A percentile compares a stretch with the other conserved stretches of the same genome.
phyloP scores from a whole-genome alignment of 2,888 invertebrate genomes.

The Cactoblastis cactorum region DNA sequence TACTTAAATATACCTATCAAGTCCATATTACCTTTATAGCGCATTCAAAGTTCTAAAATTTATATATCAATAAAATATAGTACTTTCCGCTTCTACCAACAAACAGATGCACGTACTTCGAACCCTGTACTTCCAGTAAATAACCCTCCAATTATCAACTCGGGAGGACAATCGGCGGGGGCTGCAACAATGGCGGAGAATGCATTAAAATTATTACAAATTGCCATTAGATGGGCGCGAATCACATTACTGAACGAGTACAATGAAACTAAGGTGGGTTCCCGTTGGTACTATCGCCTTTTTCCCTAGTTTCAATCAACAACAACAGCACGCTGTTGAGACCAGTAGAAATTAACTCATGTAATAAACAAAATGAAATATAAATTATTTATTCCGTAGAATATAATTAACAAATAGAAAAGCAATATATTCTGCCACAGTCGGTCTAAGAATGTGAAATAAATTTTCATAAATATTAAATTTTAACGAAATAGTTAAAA shows the following conservation, averaged over 20 bases:
- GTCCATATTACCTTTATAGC: too few species aligned
- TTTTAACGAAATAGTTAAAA: too few species aligned
- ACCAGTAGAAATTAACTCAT: too few species aligned
- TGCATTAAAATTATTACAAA: conserved; percentile 73
- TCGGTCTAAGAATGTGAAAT: too few species aligned
- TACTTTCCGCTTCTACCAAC: neutral
- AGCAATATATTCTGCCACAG: too few species aligned
- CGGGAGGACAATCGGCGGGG: conserved; percentile 49
- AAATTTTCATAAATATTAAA: too few species aligned
- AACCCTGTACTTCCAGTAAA: conserved; percentile 47
- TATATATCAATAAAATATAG: neutral
- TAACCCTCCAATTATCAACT: conserved; percentile 55
- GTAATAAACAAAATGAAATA: too few species aligned
- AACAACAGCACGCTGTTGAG: neutral
- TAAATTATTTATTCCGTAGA: too few species aligned
- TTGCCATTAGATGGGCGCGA: conserved; percentile 59
- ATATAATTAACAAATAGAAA: too few species aligned
- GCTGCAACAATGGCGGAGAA: conserved; percentile 40
- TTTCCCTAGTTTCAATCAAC: neutral
- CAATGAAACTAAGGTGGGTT: conserved; percentile 38
- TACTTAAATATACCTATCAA: too few species aligned
- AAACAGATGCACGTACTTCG: neutral
- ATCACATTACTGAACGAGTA: conserved; percentile 51
- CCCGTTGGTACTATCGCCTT: neutral
- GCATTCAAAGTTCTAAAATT: neutral